Evolutionary conservation across 2,797 vertebrate genomes (phyloP).

Genomic region (Valencia hispanica): DNA sequence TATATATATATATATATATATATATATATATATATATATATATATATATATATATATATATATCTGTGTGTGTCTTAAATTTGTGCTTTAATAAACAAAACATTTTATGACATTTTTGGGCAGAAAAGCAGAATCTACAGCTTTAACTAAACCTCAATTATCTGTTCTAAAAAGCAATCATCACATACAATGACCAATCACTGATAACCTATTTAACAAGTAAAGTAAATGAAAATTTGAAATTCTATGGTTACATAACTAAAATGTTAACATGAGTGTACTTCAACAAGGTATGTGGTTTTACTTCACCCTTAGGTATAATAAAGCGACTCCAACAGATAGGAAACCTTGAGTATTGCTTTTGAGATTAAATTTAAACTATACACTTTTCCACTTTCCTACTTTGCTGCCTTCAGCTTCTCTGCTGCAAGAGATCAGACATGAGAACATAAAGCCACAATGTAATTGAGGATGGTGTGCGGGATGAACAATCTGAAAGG

Average conservation of each 20-base stretch:
- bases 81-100: no score
- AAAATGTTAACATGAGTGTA: background rate
- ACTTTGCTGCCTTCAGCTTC: conserved; percentile 36
- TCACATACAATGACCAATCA: background rate
- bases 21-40: no score
- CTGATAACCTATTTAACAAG: background rate
- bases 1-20: no score
- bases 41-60: no score
- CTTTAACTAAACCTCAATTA: background rate
- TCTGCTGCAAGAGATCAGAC: conserved; percentile 27
- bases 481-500: conserved; percentile 46
- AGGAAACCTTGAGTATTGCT: conserved; percentile 26
- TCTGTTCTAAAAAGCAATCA: background rate
- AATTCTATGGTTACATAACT: background rate
- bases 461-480: conserved; percentile 47
- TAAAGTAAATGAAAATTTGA: background rate
- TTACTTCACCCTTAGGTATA: conserved; percentile 33
- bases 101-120: no score
- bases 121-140: background rate
- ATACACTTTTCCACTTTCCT: conserved; percentile 27
- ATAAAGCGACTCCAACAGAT: conserved; percentile 41
- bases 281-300: conserved; percentile 13
- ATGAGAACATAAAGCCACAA: conserved; percentile 27
- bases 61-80: no score
- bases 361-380: conserved; percentile 56